A percentile compares a stretch with the other conserved stretches of the same genome.
Evolutionary conservation across 2,113 vertebrate species (phyloP).

Genomic region (Carlito syrichta): DNA sequence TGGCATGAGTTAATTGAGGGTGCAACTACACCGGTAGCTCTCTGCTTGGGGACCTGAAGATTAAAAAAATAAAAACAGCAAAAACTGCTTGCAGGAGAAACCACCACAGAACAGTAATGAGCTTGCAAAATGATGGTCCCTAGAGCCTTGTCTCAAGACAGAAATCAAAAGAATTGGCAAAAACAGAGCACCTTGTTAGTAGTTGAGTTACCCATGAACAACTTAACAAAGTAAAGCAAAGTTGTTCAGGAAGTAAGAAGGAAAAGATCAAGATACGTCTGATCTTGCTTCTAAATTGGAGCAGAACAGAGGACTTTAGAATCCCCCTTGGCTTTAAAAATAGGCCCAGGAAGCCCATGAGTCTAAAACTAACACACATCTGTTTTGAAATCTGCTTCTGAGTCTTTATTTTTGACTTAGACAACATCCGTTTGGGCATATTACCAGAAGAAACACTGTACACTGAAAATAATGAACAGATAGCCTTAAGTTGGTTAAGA

Average conservation of each 20-base stretch:
- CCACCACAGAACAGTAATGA: background rate
- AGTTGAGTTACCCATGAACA: background rate
- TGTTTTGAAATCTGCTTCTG: slow-evolving; percentile 25
- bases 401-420: background rate
- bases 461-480: background rate
- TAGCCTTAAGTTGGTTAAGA: background rate
- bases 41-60: background rate
- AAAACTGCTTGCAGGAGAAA: background rate
- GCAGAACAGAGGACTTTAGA: background rate
- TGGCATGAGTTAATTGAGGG: background rate
- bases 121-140: background rate
- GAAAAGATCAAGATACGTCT: background rate
- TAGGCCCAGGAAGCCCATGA: background rate
- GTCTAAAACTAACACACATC: background rate
- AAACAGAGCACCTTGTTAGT: background rate
- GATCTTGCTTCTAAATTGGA: background rate
- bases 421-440: background rate
- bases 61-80: background rate
- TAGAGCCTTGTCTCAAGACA: background rate
- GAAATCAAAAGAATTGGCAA: background rate
- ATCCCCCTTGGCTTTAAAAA: slow-evolving; percentile 33
- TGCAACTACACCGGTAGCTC: background rate
- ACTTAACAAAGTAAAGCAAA: background rate
- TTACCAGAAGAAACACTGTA: background rate
- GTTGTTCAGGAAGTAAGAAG: background rate